Percentiles rank a stretch among this genome's conserved stretches.
phyloP scores from a whole-genome alignment of 2,113 vertebrate genomes.

The Coreoperca whiteheadi region DNA sequence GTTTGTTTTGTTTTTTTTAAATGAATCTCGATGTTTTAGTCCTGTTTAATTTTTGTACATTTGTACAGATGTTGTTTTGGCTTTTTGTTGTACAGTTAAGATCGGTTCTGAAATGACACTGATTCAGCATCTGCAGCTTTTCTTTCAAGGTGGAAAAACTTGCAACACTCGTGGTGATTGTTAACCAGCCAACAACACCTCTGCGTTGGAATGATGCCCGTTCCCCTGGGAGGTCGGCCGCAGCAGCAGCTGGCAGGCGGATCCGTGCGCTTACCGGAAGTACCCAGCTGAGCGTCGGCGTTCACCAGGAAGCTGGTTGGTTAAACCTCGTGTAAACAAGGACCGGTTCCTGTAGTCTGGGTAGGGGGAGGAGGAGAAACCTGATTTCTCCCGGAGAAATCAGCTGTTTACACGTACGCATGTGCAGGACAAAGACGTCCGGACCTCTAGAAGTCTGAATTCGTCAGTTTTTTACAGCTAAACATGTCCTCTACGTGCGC shows the following conservation, averaged over 20 bases:
- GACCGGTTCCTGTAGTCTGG: no score
- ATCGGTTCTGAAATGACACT: conserved; percentile 52
- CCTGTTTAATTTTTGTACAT: conserved; percentile 59
- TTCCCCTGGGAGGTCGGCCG: no score
- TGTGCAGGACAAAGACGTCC: not conserved
- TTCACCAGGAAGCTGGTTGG: not conserved
- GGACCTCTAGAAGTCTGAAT: not conserved
- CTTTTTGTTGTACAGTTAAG: conserved; percentile 48
- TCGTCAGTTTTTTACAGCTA: not conserved
- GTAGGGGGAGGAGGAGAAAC: no score
- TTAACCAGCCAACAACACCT: not conserved
- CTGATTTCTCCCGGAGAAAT: not conserved
- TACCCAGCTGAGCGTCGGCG: not conserved
- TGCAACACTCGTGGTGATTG: not conserved
- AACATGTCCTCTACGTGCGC: no score
- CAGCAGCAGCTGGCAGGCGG: no score
- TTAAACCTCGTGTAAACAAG: not conserved
- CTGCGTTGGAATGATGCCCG: not conserved
- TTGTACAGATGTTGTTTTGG: conserved; percentile 71
- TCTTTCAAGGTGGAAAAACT: not conserved
- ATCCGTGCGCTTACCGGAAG: not conserved
- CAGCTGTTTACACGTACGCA: not conserved
- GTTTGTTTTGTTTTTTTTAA: no score
- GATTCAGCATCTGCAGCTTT: conserved; percentile 34
- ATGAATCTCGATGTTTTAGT: conserved; percentile 54